These are phyloP conservation scores for Cephus nigrinus DNA, from an alignment of 2,888 invertebrate genomes.

Conservation along the genomic window DNA sequence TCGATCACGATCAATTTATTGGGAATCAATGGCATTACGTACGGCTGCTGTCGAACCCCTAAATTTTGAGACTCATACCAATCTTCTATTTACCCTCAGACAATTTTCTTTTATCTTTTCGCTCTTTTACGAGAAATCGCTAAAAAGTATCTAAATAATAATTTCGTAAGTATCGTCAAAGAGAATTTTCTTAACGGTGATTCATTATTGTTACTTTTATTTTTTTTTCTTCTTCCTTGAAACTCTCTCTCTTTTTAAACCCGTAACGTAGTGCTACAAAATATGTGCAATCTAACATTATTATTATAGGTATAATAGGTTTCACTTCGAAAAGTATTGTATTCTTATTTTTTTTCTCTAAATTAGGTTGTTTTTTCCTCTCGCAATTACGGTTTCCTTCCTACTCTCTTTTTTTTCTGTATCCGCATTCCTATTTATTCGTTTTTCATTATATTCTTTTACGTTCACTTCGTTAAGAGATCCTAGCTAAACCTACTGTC, in stretches of 20 bases:
- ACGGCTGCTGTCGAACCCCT: no score
- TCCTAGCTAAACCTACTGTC: no score
- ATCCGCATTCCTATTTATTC: no score
- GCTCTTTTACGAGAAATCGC: background rate
- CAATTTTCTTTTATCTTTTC: conserved; percentile 15
- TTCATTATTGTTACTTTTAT: conserved; percentile 16
- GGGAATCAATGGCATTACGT: no score
- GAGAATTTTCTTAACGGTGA: conserved; percentile 5
- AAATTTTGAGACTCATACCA: no score
- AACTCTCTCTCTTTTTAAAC: conserved; percentile 5
- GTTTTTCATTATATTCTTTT: no score
- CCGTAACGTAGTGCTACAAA: conserved; percentile 32
- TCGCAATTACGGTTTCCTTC: conserved; percentile 11
- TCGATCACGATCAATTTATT: background rate
- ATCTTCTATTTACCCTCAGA: background rate
- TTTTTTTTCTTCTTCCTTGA: conserved; percentile 17
- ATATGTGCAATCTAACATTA: conserved; percentile 30
- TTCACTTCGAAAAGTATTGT: background rate
- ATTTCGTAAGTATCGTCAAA: background rate
- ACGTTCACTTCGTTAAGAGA: no score
- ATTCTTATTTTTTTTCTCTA: conserved; percentile 22
- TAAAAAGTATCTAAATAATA: no score
- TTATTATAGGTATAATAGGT: background rate
- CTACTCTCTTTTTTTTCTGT: background rate
- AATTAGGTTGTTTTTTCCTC: conserved; percentile 26